A percentile compares a stretch with the other conserved stretches of the same genome.
Conservation (phyloP, 2,797 vertebrate species). For the Molothrus ater region DNA sequence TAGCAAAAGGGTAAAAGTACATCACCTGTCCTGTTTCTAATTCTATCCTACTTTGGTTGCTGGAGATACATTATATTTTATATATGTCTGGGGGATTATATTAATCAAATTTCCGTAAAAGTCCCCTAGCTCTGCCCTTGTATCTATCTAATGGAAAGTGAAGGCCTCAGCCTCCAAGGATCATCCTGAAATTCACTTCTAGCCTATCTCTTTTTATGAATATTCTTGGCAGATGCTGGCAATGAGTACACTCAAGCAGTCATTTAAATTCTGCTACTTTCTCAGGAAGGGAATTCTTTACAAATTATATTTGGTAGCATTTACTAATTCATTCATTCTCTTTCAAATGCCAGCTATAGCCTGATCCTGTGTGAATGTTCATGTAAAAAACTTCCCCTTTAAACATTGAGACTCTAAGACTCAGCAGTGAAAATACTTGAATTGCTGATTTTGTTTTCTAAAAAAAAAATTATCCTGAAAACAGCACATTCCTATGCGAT, state of each 20-base stretch:
- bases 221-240: constrained; percentile 12
- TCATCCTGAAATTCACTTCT: neutral
- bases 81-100: neutral
- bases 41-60: neutral
- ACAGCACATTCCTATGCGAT: neutral
- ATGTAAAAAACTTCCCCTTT: neutral
- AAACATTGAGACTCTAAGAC: neutral
- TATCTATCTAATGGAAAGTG: neutral
- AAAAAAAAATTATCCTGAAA: neutral
- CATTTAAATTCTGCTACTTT: constrained; percentile 41
- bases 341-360: neutral
- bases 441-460: neutral
- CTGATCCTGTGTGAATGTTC: neutral
- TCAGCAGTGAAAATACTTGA: neutral
- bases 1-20: neutral
- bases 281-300: neutral
- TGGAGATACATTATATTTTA: neutral
- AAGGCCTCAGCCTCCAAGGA: neutral
- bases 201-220: neutral
- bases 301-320: constrained; percentile 31
- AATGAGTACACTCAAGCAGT: constrained; percentile 17
- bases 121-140: neutral
- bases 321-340: constrained; percentile 14
- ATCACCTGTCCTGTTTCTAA: neutral
- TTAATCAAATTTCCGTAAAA: neutral